Evolutionary conservation across 2,888 invertebrate species (phyloP).

Genomic region (Lymantria monacha): DNA sequence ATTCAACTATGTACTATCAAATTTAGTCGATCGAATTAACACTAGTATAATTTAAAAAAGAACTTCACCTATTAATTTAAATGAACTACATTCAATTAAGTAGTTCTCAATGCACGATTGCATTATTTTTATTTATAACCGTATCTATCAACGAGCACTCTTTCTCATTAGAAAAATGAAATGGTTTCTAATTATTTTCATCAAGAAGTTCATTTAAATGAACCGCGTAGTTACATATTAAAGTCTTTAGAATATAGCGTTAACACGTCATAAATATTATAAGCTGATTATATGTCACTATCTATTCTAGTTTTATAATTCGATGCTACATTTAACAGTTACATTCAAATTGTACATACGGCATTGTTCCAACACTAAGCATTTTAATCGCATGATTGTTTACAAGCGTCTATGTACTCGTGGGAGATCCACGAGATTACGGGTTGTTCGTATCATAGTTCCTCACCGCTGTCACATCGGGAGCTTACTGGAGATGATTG

Average conservation of each 20-base stretch:
- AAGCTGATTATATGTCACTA: neutral
- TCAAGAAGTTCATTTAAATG: neutral
- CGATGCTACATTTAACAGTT: neutral
- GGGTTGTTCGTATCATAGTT: slow-evolving; percentile 53
- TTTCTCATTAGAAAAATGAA: too few relatives aligned
- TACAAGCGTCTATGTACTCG: slow-evolving; percentile 47
- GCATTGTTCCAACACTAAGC: neutral
- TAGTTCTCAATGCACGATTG: neutral
- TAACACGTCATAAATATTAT: neutral
- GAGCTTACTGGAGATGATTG: slow-evolving; percentile 52
- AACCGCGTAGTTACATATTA: neutral
- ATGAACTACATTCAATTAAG: neutral
- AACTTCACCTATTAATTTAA: neutral
- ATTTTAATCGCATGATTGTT: slow-evolving; percentile 17
- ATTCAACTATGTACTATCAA: neutral
- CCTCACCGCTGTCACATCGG: slow-evolving; percentile 41
- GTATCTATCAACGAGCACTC: too few relatives aligned
- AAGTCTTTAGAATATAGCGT: neutral
- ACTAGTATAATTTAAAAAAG: neutral
- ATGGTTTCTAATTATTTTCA: too few relatives aligned
- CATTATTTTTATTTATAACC: too few relatives aligned
- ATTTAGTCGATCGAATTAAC: neutral
- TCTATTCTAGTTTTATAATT: neutral
- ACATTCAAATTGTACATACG: slow-evolving; percentile 1
- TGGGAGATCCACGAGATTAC: slow-evolving; percentile 72